These are phyloP conservation scores for Scophthalmus maximus DNA, from an alignment of 2,113 vertebrate genomes.

Conservation along the genomic window DNA sequence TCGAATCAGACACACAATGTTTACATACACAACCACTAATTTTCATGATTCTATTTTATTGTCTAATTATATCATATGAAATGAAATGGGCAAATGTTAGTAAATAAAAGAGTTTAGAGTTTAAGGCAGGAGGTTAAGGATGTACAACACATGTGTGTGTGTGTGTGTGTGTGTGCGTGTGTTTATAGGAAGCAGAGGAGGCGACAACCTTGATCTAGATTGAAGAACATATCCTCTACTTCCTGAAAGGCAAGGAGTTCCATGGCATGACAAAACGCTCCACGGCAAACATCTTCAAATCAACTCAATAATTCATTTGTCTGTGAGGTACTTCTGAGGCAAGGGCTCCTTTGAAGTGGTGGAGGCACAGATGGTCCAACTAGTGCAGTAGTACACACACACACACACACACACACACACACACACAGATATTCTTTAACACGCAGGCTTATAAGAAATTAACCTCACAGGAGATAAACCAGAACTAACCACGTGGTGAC, in stretches of 20 bases:
- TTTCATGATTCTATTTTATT: not conserved
- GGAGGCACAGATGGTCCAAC: constrained; percentile 69
- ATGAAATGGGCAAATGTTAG: no score
- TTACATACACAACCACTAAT: not conserved
- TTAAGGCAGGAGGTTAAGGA: no score
- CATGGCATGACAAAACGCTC: constrained; percentile 67
- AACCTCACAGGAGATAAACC: not conserved
- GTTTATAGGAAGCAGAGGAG: constrained; percentile 12
- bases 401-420: not conserved
- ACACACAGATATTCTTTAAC: not conserved
- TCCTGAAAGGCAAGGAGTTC: constrained; percentile 67
- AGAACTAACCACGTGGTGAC: no score
- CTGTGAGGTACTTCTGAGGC: constrained; percentile 47
- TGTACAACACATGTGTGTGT: not conserved
- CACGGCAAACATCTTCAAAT: constrained; percentile 57
- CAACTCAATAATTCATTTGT: constrained; percentile 75
- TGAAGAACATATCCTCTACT: constrained; percentile 53
- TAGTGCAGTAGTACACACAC: constrained; percentile 15
- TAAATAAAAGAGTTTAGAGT: no score
- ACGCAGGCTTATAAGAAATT: not conserved
- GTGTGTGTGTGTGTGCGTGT: not conserved
- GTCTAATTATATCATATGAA: not conserved
- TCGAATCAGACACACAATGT: no score
- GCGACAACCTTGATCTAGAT: constrained; percentile 60
- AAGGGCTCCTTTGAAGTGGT: constrained; percentile 66